Conservation (phyloP, 2,888 invertebrate species). For the Scaptomyza tumidula region DNA sequence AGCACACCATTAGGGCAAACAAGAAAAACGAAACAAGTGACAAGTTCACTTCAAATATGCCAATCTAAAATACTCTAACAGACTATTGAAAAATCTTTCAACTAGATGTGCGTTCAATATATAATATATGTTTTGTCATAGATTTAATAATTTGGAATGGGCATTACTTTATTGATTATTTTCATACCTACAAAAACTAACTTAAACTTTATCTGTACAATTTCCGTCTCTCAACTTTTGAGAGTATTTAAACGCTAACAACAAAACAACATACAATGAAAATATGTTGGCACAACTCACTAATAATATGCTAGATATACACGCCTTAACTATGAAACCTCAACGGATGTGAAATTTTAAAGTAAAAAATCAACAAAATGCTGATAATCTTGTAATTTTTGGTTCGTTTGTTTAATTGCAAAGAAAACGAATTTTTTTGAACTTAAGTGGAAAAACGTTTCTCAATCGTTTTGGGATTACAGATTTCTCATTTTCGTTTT, state of each 20-base stretch:
- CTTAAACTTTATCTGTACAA: no score
- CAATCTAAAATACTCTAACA: conserved; percentile 30
- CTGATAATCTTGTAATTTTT: neutral
- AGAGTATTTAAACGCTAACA: neutral
- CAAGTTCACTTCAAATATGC: neutral
- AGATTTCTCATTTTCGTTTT: neutral
- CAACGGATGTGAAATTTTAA: neutral
- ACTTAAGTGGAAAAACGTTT: neutral
- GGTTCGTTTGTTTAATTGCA: neutral
- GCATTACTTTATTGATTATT: no score
- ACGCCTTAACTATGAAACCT: neutral
- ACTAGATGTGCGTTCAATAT: neutral
- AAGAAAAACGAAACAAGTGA: conserved; percentile 7
- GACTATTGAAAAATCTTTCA: neutral
- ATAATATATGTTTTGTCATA: no score
- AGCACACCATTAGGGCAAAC: conserved; percentile 58
- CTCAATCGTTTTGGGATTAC: neutral
- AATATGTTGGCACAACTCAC: neutral
- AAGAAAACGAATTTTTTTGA: neutral
- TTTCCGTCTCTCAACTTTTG: no score
- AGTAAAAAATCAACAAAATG: neutral
- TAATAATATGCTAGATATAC: no score
- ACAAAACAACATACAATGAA: neutral
- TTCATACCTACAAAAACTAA: no score
- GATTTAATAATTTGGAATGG: no score